These are phyloP conservation scores for Turritopsis rubra DNA, from an alignment of 30 jellyfish, hydroid and myxozoan genomes.

Conservation along the genomic window DNA sequence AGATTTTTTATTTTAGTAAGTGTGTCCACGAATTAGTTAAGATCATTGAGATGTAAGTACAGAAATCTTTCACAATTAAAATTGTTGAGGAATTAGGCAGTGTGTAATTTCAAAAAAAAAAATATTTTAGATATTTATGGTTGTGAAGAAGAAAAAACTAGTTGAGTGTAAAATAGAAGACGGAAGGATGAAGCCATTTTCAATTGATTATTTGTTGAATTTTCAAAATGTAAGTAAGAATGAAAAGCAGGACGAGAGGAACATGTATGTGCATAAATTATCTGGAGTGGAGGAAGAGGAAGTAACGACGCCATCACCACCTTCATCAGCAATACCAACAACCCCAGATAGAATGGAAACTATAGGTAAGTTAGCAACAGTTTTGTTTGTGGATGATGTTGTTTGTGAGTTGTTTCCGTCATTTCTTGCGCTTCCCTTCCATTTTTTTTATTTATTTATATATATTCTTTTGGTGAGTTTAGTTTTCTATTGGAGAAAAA, in stretches of 20 bases:
- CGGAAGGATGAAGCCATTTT: constrained; percentile 11
- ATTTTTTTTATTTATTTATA: too few relatives aligned
- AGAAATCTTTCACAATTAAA: not conserved
- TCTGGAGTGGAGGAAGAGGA: not conserved
- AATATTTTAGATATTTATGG: not conserved
- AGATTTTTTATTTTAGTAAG: not conserved
- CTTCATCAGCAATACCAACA: not conserved
- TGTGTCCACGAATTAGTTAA: not conserved
- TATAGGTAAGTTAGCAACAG: constrained; percentile 6
- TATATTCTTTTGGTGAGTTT: too few relatives aligned
- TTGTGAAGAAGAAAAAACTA: too few relatives aligned
- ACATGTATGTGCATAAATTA: not conserved
- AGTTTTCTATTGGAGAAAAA: too few relatives aligned
- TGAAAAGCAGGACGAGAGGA: not conserved
- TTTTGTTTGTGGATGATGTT: too few relatives aligned
- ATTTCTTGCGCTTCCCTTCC: too few relatives aligned
- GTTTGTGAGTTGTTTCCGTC: too few relatives aligned
- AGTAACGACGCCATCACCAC: not conserved
- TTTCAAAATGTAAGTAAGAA: not conserved
- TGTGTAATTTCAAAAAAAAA: not conserved
- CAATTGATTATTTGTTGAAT: constrained; percentile 17
- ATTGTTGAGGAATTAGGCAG: not conserved
- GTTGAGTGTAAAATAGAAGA: too few relatives aligned
- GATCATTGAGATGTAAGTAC: not conserved
- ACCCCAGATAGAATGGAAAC: constrained; percentile 1